These are phyloP conservation scores for Bembecia ichneumoniformis DNA, from an alignment of 2,888 invertebrate genomes.

Conservation along the genomic window DNA sequence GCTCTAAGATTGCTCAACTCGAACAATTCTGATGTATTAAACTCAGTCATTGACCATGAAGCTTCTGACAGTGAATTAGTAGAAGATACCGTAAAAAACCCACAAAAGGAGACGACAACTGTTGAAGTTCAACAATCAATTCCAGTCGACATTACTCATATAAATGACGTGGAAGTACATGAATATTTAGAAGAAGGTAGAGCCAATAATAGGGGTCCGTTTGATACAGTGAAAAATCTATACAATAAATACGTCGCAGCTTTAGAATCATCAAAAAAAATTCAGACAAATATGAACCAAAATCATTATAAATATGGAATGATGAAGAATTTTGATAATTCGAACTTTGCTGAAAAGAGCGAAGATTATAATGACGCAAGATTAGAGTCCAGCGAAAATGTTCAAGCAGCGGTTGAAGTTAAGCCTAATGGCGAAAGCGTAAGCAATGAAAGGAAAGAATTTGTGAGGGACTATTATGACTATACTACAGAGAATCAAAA, in stretches of 20 bases:
- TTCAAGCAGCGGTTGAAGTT: constrained; percentile 37
- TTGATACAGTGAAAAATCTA: constrained; percentile 35
- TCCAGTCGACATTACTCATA: constrained; percentile 66
- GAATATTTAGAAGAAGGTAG: constrained; percentile 57
- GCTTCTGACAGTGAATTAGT: constrained; percentile 52
- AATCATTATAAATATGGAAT: constrained; percentile 36
- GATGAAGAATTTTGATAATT: constrained; percentile 41
- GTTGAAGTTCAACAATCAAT: constrained; percentile 79
- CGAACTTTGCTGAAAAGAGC: constrained; percentile 18
- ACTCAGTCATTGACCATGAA: constrained; percentile 46
- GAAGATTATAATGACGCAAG: constrained; percentile 24
- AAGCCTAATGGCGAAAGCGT: constrained; percentile 27
- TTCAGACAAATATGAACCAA: constrained; percentile 41
- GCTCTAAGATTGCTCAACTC: constrained; percentile 68
- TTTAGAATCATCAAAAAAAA: constrained; percentile 47
- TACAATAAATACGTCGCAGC: constrained; percentile 47
- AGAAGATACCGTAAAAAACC: constrained; percentile 43
- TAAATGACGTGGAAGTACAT: constrained; percentile 59
- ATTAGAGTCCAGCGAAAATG: constrained; percentile 44
- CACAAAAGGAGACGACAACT: constrained; percentile 58
- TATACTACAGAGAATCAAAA: constrained; percentile 33
- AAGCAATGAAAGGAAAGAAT: constrained; percentile 34
- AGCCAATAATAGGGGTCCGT: constrained; percentile 35
- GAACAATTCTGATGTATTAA: constrained; percentile 48
- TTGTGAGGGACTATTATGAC: constrained; percentile 25